phyloP scores from a whole-genome alignment of 2,888 invertebrate species.

The Shargacucullia verbasci region DNA sequence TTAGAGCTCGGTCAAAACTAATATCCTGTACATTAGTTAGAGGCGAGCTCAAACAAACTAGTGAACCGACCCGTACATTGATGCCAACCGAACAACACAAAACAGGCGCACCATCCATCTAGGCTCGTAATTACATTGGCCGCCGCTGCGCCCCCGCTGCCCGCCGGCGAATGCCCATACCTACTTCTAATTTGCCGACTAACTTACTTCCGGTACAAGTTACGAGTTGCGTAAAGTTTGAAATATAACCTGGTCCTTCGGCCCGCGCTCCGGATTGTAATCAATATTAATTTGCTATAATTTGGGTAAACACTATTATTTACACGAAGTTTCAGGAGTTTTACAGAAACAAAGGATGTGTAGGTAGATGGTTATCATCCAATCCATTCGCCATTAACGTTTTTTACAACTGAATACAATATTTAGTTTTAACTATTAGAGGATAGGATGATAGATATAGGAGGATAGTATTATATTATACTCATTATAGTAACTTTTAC shows the following conservation, averaged over 20 bases:
- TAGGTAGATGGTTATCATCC: too few species aligned
- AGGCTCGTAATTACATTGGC: slow-evolving; percentile 5
- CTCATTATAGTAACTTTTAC: too few species aligned
- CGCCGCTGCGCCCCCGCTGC: too few species aligned
- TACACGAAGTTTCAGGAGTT: too few species aligned
- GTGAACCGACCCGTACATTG: neutral
- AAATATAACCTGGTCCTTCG: slow-evolving; percentile 3
- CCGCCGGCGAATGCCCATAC: neutral
- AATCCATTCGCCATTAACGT: too few species aligned
- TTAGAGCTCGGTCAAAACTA: neutral
- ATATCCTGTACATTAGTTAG: neutral
- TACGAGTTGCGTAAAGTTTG: slow-evolving; percentile 16
- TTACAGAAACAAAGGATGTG: too few species aligned
- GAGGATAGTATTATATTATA: too few species aligned
- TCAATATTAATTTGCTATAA: slow-evolving; percentile 8
- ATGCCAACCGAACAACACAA: neutral
- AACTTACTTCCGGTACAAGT: slow-evolving; percentile 16
- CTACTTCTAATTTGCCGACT: slow-evolving; percentile 3
- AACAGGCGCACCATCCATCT: neutral
- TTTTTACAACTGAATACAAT: too few species aligned
- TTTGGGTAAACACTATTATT: neutral
- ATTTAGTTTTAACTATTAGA: too few species aligned
- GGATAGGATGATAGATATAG: too few species aligned
- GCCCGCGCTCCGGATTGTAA: neutral
- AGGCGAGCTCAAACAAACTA: neutral